Base-by-base conservation (phyloP, 2,113 vertebrate species). In the Phocoena phocoena region DNA sequence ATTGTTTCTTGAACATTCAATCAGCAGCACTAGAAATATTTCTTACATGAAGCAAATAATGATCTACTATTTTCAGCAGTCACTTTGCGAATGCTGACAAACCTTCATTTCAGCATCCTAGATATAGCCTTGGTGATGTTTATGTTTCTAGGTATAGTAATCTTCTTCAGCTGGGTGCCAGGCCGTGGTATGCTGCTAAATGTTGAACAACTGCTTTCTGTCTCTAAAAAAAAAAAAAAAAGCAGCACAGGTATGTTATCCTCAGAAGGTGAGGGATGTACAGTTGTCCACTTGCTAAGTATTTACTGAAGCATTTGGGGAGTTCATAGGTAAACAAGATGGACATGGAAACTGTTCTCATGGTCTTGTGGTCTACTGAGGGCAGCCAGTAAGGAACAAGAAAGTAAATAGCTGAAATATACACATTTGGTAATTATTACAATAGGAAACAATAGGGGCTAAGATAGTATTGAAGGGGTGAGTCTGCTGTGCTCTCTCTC, bases 1-100 rank as follows among this genome's bases (percentile, higher is more conserved):
- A 95, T 97, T 28, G 55, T 97, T 97, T 82, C 87, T 94, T 91
- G 91, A 98, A 93, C 96, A 95, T 97, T 96, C 89, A 96, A 95
- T 97, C 94, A 93, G 83, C 87, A 96, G 94, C 26, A 44, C 74
- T 87, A 92, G 93, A 97, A 93, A 96, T 96, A 96, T 93, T 93
- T 94, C 95, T 93, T 94, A 90, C 94, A 90, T 50, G 90, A 91
- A 96, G 87, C 89, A 97, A 97, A 95, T 96, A 97, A 93, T 96
- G 86, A 96, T 87, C 88, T 90, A 53, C 92, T 82, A 63, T 82
- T 92, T 74, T 65, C 79, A 47, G 92, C 84, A 92, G 23, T 74
- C 79, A 36, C 65, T 83, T 33, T 10, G 44, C 0, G 0, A 92
- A 89, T 96, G 92, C 94, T 77, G 82, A 92, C 68, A 71, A 80